phyloP scores from a whole-genome alignment of 2,888 invertebrate genomes.

The Ennomos erosarius region DNA sequence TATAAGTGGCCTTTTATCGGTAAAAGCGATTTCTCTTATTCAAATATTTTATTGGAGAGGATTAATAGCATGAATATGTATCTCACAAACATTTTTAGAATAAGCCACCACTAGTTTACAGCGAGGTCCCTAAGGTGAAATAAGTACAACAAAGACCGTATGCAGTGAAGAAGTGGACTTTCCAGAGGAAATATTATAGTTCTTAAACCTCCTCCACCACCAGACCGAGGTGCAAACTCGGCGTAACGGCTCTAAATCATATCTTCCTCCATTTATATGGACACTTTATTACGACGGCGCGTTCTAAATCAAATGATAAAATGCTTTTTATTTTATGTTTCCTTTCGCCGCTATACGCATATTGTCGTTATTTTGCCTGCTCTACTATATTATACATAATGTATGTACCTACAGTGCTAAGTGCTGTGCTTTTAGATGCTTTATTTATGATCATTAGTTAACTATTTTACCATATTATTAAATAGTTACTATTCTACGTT shows the following conservation, averaged over 20 bases:
- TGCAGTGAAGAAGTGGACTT: slow-evolving; percentile 27
- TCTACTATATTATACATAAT: slow-evolving; percentile 44
- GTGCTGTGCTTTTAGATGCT: slow-evolving; percentile 25
- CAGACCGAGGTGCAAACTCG: slow-evolving; percentile 70
- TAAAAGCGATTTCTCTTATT: too few species aligned
- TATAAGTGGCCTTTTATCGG: too few species aligned
- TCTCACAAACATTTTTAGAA: too few species aligned
- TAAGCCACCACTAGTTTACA: not conserved
- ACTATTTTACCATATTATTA: not conserved
- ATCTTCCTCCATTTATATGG: slow-evolving; percentile 82
- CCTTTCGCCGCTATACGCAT: slow-evolving; percentile 72
- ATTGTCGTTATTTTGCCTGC: slow-evolving; percentile 64
- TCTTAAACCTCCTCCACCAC: slow-evolving; percentile 59
- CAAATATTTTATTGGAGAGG: too few species aligned
- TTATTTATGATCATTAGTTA: slow-evolving; percentile 19
- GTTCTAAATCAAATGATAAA: slow-evolving; percentile 85
- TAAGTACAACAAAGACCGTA: slow-evolving; percentile 36
- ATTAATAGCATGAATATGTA: too few species aligned
- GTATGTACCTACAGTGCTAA: slow-evolving; percentile 45
- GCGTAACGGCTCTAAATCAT: slow-evolving; percentile 77
- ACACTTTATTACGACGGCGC: slow-evolving; percentile 82
- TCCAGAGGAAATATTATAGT: slow-evolving; percentile 49
- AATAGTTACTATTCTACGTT: not conserved
- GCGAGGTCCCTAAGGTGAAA: slow-evolving; percentile 1
- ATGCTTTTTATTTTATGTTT: slow-evolving; percentile 82